Evolutionary conservation across 2,888 invertebrate species (phyloP).

Genomic region (Eupithecia inturbata): DNA sequence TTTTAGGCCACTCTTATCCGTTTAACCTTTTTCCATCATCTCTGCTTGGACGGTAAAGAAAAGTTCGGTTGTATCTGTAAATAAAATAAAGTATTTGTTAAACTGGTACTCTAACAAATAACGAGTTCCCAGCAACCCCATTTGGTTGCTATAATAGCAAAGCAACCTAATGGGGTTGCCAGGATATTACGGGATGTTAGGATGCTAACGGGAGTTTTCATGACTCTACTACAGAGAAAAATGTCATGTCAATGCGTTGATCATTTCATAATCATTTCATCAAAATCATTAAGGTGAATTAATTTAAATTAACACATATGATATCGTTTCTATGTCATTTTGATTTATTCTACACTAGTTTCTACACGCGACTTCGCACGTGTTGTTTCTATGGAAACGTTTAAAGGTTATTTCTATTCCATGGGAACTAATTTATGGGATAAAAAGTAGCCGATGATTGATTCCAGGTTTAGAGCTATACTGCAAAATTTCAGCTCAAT

Average conservation of each 20-base stretch:
- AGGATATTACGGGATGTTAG: too few relatives aligned
- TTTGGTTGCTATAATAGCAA: background rate
- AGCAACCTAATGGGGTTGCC: too few relatives aligned
- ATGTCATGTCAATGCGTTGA: too few relatives aligned
- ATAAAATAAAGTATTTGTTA: background rate
- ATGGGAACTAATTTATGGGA: background rate
- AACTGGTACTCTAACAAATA: background rate
- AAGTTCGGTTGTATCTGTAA: slow-evolving; percentile 56
- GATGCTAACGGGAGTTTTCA: too few relatives aligned
- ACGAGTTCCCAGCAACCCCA: background rate
- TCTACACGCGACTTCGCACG: background rate
- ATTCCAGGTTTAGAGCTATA: background rate
- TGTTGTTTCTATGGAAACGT: too few relatives aligned
- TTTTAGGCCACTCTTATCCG: slow-evolving; percentile 55
- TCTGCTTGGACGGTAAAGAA: slow-evolving; percentile 59
- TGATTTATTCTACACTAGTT: background rate
- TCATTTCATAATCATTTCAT: too few relatives aligned
- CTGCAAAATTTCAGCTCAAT: background rate
- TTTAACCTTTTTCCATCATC: slow-evolving; percentile 81
- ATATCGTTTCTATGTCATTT: background rate
- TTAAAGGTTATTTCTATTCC: background rate
- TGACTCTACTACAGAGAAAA: too few relatives aligned
- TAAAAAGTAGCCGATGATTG: background rate
- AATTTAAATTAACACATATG: background rate
- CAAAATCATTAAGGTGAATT: too few relatives aligned